These are phyloP conservation scores for Caranx melampygus DNA, from an alignment of 2,113 vertebrate species.

Conservation along the genomic window DNA sequence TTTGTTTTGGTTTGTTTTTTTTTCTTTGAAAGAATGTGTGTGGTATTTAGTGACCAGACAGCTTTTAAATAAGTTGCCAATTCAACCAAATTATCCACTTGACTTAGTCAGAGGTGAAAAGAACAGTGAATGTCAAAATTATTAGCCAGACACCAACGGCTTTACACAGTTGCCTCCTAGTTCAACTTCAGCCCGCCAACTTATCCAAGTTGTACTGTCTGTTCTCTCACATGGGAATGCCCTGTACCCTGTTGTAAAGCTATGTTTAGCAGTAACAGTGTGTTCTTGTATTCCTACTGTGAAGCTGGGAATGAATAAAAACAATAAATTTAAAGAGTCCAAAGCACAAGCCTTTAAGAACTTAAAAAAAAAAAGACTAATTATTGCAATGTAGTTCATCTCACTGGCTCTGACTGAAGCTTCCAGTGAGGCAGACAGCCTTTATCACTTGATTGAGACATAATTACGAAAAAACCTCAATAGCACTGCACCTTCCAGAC, in stretches of 20 bases:
- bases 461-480: conserved; percentile 39
- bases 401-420: not conserved
- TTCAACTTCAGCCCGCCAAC: not conserved
- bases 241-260: conserved; percentile 3
- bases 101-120: not conserved
- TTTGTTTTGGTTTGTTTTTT: no score
- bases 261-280: not conserved
- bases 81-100: not conserved
- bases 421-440: conserved; percentile 19
- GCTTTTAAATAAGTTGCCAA: not conserved
- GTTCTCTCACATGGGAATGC: not conserved
- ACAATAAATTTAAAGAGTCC: not conserved
- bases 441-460: conserved; percentile 39
- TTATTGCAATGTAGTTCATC: conserved; percentile 15
- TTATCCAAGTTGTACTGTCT: not conserved
- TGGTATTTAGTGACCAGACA: not conserved
- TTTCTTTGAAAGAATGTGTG: not conserved
- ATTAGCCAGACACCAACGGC: not conserved
- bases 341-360: not conserved
- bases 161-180: not conserved
- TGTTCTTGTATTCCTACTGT: not conserved
- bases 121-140: not conserved
- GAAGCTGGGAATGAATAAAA: not conserved
- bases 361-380: not conserved
- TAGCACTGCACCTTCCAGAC: not conserved